Base-by-base conservation (phyloP, 2,888 invertebrate species). In the Lasioglossum leucozonium region DNA sequence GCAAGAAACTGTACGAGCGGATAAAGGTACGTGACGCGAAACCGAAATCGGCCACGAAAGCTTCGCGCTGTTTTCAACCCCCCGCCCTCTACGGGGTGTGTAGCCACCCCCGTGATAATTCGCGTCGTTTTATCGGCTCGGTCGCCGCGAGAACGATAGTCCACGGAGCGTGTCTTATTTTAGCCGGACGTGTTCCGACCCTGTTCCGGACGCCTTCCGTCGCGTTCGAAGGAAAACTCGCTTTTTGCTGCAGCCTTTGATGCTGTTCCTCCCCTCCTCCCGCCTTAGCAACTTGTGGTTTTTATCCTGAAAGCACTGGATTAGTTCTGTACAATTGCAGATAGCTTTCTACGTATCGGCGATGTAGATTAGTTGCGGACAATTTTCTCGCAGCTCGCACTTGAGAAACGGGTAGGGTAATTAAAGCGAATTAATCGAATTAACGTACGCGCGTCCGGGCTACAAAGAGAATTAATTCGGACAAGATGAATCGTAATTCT, bases 21-120 rank as follows among this genome's bases (percentile, higher is more conserved):
- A 78, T 74, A 74, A 78, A 55, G 73, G 8, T 84, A 84, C 84
- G 82, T 82, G 84, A 84, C 51, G 62, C 37, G 83, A 78, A 82
- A 82, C 42, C 34, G 76, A 26, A 30, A 79, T 71, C 62, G 69
- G 13, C 40, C 69, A 16, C 44, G 34, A 42, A 81, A 75, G 26
- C 13, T 62, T 42, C 58, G 47, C 55, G 30, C 47, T 62, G 4
- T 65, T 75, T 81, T 74, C 80, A 13, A 16, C 34, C 16, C 58
- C 10, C 13, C 2, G 16, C 34, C 65, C 51, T 22, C 3, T 22
- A 10, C 10, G 10, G 22, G n/a, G 51, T 22, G 51, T 51, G 51
- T 51, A 58, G 40, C 58, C n/a, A 18, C 40, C 42, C 22, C n/a
- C 34, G 76, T n/a, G 76, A 67, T 77, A 77, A 77, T 67, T 77